Percentiles rank a stretch among this genome's conserved stretches.
Evolutionary conservation across 2,888 invertebrate genomes (phyloP).

Genomic region (Sesamia inferens): DNA sequence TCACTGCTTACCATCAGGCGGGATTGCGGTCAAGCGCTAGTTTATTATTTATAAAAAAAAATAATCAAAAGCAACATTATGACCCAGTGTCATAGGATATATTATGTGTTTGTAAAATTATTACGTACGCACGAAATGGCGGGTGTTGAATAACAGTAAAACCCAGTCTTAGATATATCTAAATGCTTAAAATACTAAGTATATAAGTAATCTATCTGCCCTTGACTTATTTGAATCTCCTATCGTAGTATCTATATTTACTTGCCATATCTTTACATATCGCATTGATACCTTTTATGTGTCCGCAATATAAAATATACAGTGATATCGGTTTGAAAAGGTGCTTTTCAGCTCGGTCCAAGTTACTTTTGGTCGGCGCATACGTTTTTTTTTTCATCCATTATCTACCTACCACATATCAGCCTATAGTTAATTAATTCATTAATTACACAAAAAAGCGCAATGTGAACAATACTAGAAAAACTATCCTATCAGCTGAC

Average conservation of each 20-base stretch:
- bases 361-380: background rate
- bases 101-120: background rate
- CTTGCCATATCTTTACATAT: constrained; percentile 39
- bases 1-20: no score
- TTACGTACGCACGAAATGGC: background rate
- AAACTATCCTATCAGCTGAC: no score
- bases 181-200: background rate
- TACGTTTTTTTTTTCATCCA: background rate
- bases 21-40: no score
- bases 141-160: background rate
- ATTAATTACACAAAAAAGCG: no score
- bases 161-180: background rate
- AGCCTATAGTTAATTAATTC: no score
- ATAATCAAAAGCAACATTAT: background rate
- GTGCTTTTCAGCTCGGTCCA: background rate
- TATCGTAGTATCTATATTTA: constrained; percentile 42
- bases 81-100: background rate
- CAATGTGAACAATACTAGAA: no score
- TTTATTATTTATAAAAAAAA: no score
- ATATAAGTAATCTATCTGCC: constrained; percentile 7
- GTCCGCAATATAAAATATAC: constrained; percentile 26
- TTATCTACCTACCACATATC: background rate
- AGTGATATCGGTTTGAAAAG: background rate
- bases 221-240: constrained; percentile 34
- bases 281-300: constrained; percentile 30